Conservation (phyloP, 1,140 invertebrate genomes). For the Heliconius himera region DNA sequence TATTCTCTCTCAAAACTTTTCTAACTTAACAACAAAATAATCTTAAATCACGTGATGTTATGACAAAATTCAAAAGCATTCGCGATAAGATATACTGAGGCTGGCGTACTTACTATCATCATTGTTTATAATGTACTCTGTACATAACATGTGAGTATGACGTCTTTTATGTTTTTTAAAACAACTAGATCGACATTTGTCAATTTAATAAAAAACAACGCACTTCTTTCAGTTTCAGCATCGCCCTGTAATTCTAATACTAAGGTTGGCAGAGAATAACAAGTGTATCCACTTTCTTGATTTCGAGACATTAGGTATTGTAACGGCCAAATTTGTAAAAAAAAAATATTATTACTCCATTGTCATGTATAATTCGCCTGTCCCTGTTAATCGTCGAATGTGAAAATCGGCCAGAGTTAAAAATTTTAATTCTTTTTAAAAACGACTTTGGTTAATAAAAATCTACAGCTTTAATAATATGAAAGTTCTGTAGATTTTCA, state of each 20-base stretch:
- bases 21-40: background rate
- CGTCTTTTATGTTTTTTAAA: background rate
- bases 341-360: too few species aligned
- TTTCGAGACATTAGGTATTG: too few species aligned
- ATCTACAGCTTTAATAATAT: too few species aligned
- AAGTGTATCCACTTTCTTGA: too few species aligned
- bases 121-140: background rate
- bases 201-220: background rate
- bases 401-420: too few species aligned
- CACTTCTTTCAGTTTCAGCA: background rate
- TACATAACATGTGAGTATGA: background rate
- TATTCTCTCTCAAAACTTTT: background rate
- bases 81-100: background rate
- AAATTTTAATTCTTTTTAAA: too few species aligned
- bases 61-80: background rate
- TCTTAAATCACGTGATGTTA: background rate
- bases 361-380: too few species aligned
- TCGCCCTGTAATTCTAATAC: background rate
- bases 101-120: background rate
- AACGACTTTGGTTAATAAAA: too few species aligned
- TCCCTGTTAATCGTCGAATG: too few species aligned
- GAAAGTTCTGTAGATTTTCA: too few species aligned
- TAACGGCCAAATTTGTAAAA: too few species aligned
- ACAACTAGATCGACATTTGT: background rate
- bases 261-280: background rate